phyloP scores from a whole-genome alignment of 2,113 vertebrate genomes.

The mouse (Mus musculus) region GRCm39 chr5:67892001-67892500 shows the following conservation, averaged over 20 bases:
- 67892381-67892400: neutral
- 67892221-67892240: neutral
- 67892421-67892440: neutral
- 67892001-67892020: neutral
- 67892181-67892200: neutral
- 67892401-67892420: neutral
- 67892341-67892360: neutral
- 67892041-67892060: neutral
- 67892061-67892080: neutral
- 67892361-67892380: neutral
- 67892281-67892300: neutral
- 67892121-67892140: neutral
- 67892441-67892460: neutral
- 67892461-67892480: neutral
- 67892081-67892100: neutral
- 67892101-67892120: neutral
- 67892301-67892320: neutral
- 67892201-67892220: neutral
- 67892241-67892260: neutral
- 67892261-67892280: neutral
- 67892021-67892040: neutral
- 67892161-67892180: neutral
- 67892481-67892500: neutral
- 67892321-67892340: neutral
- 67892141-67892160: neutral